Evolutionary conservation across 2,797 vertebrate species (phyloP).

Genomic region (Rhinophrynus dorsalis): DNA sequence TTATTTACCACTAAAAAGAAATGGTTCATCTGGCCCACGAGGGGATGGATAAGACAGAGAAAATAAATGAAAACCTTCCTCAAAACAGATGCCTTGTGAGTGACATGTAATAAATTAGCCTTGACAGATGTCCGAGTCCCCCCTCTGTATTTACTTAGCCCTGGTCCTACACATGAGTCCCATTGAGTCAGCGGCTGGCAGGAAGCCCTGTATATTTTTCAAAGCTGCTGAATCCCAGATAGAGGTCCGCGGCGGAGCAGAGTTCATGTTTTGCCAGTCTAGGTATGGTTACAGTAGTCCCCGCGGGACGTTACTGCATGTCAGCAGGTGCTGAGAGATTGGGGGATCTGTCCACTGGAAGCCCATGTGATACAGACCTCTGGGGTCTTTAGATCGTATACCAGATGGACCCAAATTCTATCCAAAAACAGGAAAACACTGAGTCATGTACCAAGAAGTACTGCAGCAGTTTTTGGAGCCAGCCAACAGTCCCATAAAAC

Average conservation of each 20-base stretch:
- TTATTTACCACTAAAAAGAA: background rate
- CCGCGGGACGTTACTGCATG: slow-evolving; percentile 9
- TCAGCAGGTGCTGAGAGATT: slow-evolving; percentile 47
- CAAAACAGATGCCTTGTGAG: slow-evolving; percentile 33
- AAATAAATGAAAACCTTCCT: slow-evolving; percentile 26
- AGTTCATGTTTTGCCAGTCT: slow-evolving; percentile 44
- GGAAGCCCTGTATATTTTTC: slow-evolving; percentile 45
- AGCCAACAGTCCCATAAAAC: too few species aligned
- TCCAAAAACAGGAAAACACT: background rate
- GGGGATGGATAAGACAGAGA: slow-evolving; percentile 10
- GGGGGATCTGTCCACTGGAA: slow-evolving; percentile 19
- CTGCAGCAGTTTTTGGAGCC: too few species aligned
- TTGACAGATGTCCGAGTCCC: slow-evolving; percentile 37
- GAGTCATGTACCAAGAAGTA: background rate
- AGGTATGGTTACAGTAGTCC: slow-evolving; percentile 21
- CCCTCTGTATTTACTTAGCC: slow-evolving; percentile 37
- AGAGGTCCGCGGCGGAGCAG: slow-evolving; percentile 16
- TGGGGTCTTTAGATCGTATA: background rate
- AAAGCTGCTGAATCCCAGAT: slow-evolving; percentile 11
- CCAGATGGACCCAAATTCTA: background rate
- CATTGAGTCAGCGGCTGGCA: slow-evolving; percentile 39
- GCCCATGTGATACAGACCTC: background rate
- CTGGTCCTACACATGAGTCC: slow-evolving; percentile 11
- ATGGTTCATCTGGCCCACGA: background rate
- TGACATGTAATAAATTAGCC: slow-evolving; percentile 43